These are phyloP conservation scores for Galerucella calmariensis DNA, from an alignment of 2,888 invertebrate genomes.

Conservation along the genomic window DNA sequence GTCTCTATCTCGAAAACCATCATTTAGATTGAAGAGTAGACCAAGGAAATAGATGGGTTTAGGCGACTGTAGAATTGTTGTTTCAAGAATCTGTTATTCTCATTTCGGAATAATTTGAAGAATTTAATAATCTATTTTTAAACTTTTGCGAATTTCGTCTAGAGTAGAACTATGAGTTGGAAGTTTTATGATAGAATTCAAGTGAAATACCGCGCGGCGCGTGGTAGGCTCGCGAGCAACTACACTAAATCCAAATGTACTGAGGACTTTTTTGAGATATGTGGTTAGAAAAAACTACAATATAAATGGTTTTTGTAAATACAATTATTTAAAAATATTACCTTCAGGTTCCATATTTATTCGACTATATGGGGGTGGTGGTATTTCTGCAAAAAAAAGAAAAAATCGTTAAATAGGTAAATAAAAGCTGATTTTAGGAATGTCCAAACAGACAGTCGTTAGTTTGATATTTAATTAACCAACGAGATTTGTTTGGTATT, in stretches of 20 bases:
- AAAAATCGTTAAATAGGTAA: neutral
- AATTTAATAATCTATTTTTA: slow-evolving; percentile 1
- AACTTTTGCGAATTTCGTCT: slow-evolving; percentile 3
- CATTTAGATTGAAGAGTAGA: slow-evolving; percentile 18
- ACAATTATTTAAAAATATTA: slow-evolving; percentile 61
- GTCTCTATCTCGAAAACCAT: slow-evolving; percentile 24
- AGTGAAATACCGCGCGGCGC: neutral
- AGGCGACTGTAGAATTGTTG: neutral
- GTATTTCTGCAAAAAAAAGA: slow-evolving; percentile 73
- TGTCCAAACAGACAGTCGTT: too few relatives aligned
- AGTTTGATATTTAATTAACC: too few relatives aligned
- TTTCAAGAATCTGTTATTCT: neutral
- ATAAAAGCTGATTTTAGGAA: neutral
- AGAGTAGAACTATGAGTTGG: neutral
- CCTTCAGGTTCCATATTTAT: slow-evolving; percentile 83
- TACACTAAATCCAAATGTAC: too few relatives aligned
- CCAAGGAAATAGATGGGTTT: slow-evolving; percentile 21
- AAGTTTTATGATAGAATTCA: neutral
- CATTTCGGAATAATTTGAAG: neutral
- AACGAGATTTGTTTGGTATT: too few relatives aligned
- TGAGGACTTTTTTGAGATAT: neutral
- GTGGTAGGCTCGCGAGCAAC: too few relatives aligned
- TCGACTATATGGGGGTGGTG: slow-evolving; percentile 85
- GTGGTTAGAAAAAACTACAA: neutral
- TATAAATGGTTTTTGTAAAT: neutral